Evolutionary conservation across 2,888 invertebrate species (phyloP).

Genomic region (Ephialtes manifestator): DNA sequence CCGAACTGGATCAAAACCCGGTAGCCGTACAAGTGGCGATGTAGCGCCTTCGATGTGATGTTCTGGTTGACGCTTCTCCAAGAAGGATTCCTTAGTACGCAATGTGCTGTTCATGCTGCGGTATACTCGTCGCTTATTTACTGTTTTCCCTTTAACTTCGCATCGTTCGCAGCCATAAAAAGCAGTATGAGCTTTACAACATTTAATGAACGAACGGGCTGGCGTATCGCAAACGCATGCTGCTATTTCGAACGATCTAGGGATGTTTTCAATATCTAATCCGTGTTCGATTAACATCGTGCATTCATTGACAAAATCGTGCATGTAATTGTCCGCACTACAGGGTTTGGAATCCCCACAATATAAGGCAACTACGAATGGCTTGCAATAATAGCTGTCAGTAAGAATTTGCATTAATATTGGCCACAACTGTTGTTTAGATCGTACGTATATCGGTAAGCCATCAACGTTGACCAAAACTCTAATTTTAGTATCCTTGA

Average conservation of each 20-base stretch:
- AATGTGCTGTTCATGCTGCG: constrained; percentile 36
- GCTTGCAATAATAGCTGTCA: constrained; percentile 36
- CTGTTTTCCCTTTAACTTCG: constrained; percentile 43
- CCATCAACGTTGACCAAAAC: constrained; percentile 49
- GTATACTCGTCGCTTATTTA: constrained; percentile 49
- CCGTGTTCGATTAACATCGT: constrained; percentile 44
- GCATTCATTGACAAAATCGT: constrained; percentile 54
- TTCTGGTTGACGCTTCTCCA: constrained; percentile 45
- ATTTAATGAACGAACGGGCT: constrained; percentile 64
- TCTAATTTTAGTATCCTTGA: constrained; percentile 10
- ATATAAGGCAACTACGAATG: constrained; percentile 52
- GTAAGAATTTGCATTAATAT: constrained; percentile 22
- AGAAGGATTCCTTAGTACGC: constrained; percentile 55
- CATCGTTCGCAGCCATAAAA: constrained; percentile 64
- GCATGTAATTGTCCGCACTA: constrained; percentile 30
- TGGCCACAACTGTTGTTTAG: constrained; percentile 35
- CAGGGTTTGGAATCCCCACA: constrained; percentile 55
- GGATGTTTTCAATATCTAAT: constrained; percentile 25
- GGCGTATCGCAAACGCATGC: constrained; percentile 53
- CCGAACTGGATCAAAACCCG: constrained; percentile 48
- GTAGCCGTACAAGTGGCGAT: constrained; percentile 47
- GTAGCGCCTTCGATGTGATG: constrained; percentile 43
- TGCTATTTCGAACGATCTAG: constrained; percentile 43
- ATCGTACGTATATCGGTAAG: constrained; percentile 27
- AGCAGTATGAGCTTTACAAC: constrained; percentile 41